These are phyloP conservation scores for Lagorchestes hirsutus DNA, from an alignment of 2,797 vertebrate genomes.

Conservation along the genomic window DNA sequence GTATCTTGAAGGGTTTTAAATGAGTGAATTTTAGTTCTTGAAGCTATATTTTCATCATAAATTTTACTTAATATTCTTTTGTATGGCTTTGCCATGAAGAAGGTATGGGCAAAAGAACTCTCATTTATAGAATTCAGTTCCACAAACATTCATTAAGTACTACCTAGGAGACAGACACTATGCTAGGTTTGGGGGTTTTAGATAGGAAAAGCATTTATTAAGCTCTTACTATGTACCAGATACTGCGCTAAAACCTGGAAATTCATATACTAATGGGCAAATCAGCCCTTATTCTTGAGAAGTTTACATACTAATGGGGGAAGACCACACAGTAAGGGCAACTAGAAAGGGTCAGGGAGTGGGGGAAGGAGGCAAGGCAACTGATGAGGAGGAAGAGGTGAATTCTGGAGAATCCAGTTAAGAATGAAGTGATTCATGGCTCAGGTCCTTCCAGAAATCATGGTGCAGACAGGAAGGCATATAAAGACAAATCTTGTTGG, in stretches of 20 bases:
- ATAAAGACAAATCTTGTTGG: background rate
- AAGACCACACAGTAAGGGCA: background rate
- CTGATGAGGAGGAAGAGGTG: background rate
- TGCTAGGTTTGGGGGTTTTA: background rate
- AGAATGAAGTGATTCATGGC: background rate
- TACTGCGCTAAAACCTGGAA: background rate
- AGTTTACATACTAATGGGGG: background rate
- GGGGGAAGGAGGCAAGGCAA: no score
- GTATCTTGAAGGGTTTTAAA: background rate
- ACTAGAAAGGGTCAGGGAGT: no score
- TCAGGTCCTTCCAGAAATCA: background rate
- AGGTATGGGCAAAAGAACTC: background rate
- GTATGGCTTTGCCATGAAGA: constrained; percentile 11
- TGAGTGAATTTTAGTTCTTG: constrained; percentile 14
- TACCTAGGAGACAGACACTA: background rate
- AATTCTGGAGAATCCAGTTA: background rate
- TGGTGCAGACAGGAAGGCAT: background rate
- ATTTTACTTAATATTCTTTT: constrained; percentile 1
- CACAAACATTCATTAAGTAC: background rate
- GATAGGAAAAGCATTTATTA: background rate
- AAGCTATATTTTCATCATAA: constrained; percentile 41
- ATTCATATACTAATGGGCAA: background rate
- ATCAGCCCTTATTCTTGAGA: background rate
- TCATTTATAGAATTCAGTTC: constrained; percentile 4
- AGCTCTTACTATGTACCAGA: background rate